Evolutionary conservation across 2,888 invertebrate genomes (phyloP), one percentile per base, ranked within the genome.

Genomic region (Temnothorax unifasciatus): DNA sequence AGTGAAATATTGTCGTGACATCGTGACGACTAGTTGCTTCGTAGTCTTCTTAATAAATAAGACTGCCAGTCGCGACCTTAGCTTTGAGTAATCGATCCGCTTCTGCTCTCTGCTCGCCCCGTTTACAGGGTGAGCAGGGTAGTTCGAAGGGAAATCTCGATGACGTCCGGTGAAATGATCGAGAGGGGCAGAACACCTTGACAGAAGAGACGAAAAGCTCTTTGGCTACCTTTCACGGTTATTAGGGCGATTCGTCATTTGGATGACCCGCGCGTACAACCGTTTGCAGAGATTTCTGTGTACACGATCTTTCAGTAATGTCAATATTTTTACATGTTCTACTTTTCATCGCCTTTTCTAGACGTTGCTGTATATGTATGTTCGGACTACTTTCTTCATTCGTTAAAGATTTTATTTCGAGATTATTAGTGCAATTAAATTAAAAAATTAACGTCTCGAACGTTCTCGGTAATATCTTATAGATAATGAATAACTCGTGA

Each of bases 171-270:
- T 34, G 38, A 79, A 83, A 69, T 64, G 79, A 57, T 81, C n/a
- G 83, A 68, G 59, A 82, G 44, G 47, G 29, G 38, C 38, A 38
- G 50, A 68, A 64, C 52, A 59, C 5, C 41, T 44, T 29, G 82
- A 63, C 61, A 64, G 79, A 76, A 64, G 47, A 64, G 77, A 63
- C 38, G 79, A 52, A 61, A 77, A 63, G 63, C 52, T 79, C 38
- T 47, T 64, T n/a, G 63, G 68, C 73, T 69, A 85, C 18, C 73
- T 81, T 64, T 83, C 81, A 50, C 59, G 85, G 83, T 88, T 87
- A 87, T 89, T 85, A 85, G 82, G 87, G 76, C 82, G 76, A 87
- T 88, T 87, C 82, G 85, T 88, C 86, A 85, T 82, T 77, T 79
- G 63, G 74, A 64, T 84, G 83, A 77, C 82, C 47, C 29, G 34